Conservation (phyloP, 2,113 vertebrate genomes). For the Mastomys coucha region DNA sequence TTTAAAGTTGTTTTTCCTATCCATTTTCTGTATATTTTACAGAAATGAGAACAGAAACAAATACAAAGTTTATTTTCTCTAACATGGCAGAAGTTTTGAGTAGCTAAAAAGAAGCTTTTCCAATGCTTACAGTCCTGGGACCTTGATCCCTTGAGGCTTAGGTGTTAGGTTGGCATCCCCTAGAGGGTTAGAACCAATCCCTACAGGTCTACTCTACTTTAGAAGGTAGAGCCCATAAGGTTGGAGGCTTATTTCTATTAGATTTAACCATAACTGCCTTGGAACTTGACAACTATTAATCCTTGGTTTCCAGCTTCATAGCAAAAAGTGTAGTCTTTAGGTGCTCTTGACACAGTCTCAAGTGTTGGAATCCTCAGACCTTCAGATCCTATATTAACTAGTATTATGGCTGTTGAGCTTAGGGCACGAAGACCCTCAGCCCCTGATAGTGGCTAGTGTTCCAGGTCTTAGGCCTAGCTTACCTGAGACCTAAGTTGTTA, state of each 20-base stretch:
- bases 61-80: not conserved
- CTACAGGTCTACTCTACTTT: not conserved
- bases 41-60: not conserved
- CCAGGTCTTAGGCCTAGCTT: not conserved
- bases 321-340: not conserved
- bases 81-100: not conserved
- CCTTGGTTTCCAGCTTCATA: not conserved
- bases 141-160: not conserved
- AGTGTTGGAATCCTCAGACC: not conserved
- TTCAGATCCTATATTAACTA: not conserved
- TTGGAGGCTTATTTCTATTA: not conserved
- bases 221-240: not conserved
- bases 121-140: not conserved
- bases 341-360: not conserved
- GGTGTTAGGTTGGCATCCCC: not conserved
- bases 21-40: no score
- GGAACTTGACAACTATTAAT: not conserved
- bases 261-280: not conserved
- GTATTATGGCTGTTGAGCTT: not conserved
- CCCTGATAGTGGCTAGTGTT: not conserved
- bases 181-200: not conserved
- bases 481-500: not conserved
- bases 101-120: not conserved
- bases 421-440: not conserved
- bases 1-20: not conserved